phyloP scores from a whole-genome alignment of 1,140 invertebrate genomes.

The Drosophila sp. region DNA sequence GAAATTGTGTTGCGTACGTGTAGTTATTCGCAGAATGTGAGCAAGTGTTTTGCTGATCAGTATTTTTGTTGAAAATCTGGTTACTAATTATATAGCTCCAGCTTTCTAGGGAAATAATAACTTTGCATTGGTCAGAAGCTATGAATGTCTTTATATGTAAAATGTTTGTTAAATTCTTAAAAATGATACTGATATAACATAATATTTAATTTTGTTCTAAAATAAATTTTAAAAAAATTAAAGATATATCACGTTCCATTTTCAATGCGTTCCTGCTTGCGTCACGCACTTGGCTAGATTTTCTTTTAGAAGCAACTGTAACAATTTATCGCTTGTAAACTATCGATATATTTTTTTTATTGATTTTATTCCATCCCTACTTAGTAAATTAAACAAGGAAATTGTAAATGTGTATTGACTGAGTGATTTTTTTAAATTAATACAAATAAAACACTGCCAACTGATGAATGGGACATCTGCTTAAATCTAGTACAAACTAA shows the following conservation, averaged over 20 bases:
- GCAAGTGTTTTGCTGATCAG: too few species aligned
- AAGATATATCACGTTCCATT: constrained; percentile 6
- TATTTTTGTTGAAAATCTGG: too few species aligned
- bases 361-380: constrained; percentile 33
- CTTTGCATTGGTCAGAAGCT: too few species aligned
- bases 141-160: too few species aligned
- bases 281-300: not conserved
- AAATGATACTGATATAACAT: too few species aligned
- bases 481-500: constrained; percentile 37
- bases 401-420: constrained; percentile 33
- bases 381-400: constrained; percentile 32
- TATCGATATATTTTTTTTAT: constrained; percentile 33
- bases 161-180: too few species aligned
- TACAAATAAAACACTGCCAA: constrained; percentile 39
- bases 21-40: too few species aligned
- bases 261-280: constrained; percentile 1
- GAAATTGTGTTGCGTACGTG: not conserved
- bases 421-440: constrained; percentile 32
- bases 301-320: not conserved
- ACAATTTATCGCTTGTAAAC: constrained; percentile 2
- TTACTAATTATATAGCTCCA: too few species aligned
- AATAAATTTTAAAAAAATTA: too few species aligned
- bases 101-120: too few species aligned
- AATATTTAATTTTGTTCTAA: too few species aligned
- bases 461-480: constrained; percentile 26